phyloP scores from a whole-genome alignment of 2,797 vertebrate species.

The Morelia viridis region DNA sequence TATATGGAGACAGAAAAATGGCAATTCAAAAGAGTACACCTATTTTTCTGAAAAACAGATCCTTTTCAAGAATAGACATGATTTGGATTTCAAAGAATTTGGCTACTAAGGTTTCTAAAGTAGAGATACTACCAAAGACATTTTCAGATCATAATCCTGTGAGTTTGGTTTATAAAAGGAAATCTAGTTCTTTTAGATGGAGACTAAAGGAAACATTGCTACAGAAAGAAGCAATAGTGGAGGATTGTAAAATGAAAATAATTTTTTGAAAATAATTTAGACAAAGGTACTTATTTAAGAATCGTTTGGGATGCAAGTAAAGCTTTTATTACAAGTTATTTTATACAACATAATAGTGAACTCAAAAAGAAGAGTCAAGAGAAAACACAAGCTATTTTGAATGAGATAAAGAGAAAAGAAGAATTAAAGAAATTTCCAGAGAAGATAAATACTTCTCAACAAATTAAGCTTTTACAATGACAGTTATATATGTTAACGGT shows the following conservation, averaged over 20 bases:
- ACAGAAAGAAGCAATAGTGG: not conserved
- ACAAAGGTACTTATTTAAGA: not conserved
- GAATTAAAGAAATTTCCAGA: not conserved
- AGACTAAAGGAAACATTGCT: too few species aligned
- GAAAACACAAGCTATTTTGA: too few species aligned
- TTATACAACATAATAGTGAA: not conserved
- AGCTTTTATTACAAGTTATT: not conserved
- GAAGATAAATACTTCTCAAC: not conserved
- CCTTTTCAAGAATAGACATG: too few species aligned
- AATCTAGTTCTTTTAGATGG: too few species aligned
- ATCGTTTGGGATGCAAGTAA: not conserved
- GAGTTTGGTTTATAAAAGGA: too few species aligned
- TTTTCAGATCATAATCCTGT: too few species aligned
- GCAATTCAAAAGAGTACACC: too few species aligned
- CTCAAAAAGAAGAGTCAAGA: not conserved
- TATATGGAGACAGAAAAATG: too few species aligned
- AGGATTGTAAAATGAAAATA: not conserved
- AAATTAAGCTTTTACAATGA: not conserved
- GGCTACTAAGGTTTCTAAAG: too few species aligned
- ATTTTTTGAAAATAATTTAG: not conserved
- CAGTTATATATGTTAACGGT: not conserved
- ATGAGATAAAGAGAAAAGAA: not conserved
- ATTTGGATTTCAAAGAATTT: too few species aligned
- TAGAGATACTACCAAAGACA: too few species aligned
- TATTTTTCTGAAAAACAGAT: too few species aligned